These are phyloP conservation scores for Leucoraja ocellata DNA, from an alignment of 2,797 vertebrate species.

Conservation along the genomic window DNA sequence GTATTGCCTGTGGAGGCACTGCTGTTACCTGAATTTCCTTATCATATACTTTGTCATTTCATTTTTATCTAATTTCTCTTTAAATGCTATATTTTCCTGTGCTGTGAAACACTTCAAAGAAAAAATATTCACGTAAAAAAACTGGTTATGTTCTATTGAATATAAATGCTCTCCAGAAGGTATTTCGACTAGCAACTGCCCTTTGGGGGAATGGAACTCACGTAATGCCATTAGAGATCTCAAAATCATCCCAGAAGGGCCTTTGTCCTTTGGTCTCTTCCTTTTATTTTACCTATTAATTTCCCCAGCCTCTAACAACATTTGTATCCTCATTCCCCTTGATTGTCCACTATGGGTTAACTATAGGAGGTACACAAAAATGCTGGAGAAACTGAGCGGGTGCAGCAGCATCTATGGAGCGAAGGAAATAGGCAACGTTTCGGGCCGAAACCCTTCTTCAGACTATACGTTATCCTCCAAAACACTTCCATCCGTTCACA, in stretches of 20 bases:
- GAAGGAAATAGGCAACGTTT: too few relatives aligned
- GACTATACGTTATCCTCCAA: neutral
- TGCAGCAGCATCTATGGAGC: too few relatives aligned
- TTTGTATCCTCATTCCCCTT: neutral
- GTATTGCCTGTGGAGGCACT: neutral
- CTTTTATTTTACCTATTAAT: neutral
- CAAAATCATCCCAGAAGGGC: neutral
- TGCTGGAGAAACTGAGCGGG: too few relatives aligned
- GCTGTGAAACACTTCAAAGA: too few relatives aligned
- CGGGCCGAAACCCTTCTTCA: too few relatives aligned
- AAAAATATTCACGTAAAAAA: neutral
- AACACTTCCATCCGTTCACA: neutral
- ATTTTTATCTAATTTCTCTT: neutral
- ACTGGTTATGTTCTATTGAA: neutral
- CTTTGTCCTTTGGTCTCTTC: neutral
- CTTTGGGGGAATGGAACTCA: neutral
- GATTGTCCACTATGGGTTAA: neutral
- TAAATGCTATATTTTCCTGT: neutral
- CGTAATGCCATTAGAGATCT: neutral
- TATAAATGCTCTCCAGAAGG: too few relatives aligned
- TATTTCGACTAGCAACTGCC: neutral
- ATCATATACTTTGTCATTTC: neutral
- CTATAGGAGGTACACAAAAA: too few relatives aligned
- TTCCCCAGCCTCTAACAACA: neutral
- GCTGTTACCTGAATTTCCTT: neutral